phyloP scores from a whole-genome alignment of 2,113 vertebrate genomes.

The Nothobranchius furzeri region DNA sequence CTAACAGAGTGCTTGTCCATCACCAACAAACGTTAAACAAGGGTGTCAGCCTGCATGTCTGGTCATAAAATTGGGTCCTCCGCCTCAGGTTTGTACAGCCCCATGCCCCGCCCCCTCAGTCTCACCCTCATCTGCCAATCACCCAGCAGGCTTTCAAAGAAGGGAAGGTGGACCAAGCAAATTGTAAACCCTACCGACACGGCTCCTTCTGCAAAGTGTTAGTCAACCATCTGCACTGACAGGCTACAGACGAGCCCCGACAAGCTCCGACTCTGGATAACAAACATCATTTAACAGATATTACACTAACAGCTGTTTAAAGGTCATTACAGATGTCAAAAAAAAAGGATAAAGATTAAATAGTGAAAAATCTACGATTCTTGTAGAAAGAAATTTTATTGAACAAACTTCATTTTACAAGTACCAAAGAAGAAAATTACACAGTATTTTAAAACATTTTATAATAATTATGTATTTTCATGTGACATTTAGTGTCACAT shows the following conservation, averaged over 20 bases:
- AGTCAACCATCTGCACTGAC: constrained; percentile 23
- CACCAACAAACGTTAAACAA: constrained; percentile 40
- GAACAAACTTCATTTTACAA: neutral
- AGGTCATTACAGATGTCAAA: constrained; percentile 13
- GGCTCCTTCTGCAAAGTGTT: constrained; percentile 22
- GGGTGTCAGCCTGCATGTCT: constrained; percentile 44
- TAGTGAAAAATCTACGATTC: constrained; percentile 10
- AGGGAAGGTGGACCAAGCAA: constrained; percentile 43
- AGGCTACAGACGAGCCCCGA: constrained; percentile 12
- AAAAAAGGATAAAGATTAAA: constrained; percentile 1
- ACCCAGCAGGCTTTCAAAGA: constrained; percentile 19
- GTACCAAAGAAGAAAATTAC: too few relatives aligned
- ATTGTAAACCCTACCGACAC: constrained; percentile 40
- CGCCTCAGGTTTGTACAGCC: constrained; percentile 36
- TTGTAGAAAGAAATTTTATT: constrained; percentile 1
- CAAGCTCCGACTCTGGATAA: constrained; percentile 6
- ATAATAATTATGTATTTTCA: too few relatives aligned
- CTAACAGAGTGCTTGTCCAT: constrained; percentile 57
- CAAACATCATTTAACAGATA: constrained; percentile 17
- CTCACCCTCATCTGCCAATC: constrained; percentile 64
- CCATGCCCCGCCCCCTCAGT: constrained; percentile 41
- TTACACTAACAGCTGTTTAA: constrained; percentile 2
- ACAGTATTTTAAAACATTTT: too few relatives aligned
- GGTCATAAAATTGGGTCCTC: constrained; percentile 45
- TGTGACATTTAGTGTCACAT: too few relatives aligned